Percentiles rank a stretch among this genome's conserved stretches.
Evolutionary conservation across 2,797 vertebrate genomes (phyloP).

Genomic region (Manis pentadactyla): DNA sequence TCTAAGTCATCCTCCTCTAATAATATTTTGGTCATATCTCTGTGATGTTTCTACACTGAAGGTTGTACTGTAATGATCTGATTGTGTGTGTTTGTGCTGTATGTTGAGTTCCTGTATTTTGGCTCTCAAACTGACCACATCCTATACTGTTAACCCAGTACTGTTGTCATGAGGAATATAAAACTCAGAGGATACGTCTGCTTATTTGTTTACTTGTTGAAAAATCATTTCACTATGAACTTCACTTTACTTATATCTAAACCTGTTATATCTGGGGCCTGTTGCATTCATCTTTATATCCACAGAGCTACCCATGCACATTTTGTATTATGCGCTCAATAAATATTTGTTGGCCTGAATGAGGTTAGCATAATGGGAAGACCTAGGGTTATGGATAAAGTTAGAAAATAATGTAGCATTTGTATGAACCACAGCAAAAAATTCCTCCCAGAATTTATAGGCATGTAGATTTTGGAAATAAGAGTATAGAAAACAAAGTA

Average conservation of each 20-base stretch:
- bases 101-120: neutral
- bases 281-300: neutral
- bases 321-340: neutral
- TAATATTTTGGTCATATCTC: neutral
- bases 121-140: too few species aligned
- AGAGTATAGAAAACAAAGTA: slow-evolving; percentile 43
- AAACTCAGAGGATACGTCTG: too few species aligned
- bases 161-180: too few species aligned
- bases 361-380: neutral
- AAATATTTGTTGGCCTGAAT: neutral
- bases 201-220: too few species aligned
- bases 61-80: neutral
- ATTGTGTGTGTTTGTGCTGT: neutral
- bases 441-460: neutral
- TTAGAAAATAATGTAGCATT: slow-evolving; percentile 32
- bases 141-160: too few species aligned
- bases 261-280: neutral
- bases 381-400: neutral
- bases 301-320: neutral
- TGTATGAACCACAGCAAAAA: neutral
- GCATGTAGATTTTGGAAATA: slow-evolving; percentile 2
- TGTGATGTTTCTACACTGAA: neutral
- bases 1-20: neutral
- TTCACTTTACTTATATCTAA: too few species aligned
- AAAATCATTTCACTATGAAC: too few species aligned